Percentiles rank a stretch among this genome's conserved stretches.
Evolutionary conservation across 2,113 vertebrate genomes (phyloP).

Genomic region (Dicaeum eximium): DNA sequence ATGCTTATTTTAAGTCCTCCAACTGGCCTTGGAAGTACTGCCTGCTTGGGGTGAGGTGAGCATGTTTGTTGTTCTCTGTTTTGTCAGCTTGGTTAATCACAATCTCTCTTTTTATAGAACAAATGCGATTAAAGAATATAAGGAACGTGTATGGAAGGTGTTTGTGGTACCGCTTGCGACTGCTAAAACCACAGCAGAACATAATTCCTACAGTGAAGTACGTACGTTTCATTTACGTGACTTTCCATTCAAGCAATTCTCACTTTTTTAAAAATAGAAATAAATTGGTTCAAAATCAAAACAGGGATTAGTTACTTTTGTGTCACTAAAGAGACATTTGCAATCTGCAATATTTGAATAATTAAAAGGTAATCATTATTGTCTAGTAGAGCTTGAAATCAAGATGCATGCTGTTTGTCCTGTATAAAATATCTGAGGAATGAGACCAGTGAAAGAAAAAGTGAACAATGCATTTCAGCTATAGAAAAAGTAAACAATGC

Average conservation of each 20-base stretch:
- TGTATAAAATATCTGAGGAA: neutral
- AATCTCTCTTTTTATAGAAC: slow-evolving; percentile 75
- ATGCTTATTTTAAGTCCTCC: neutral
- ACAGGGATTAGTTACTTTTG: neutral
- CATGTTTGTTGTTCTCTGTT: neutral
- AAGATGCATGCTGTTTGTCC: neutral
- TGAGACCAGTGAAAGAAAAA: neutral
- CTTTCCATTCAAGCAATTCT: neutral
- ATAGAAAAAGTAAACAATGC: neutral
- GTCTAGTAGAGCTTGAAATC: neutral
- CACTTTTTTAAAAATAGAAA: neutral
- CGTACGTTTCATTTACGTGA: slow-evolving; percentile 50
- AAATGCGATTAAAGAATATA: slow-evolving; percentile 94
- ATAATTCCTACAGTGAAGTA: slow-evolving; percentile 94
- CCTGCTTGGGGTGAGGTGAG: neutral
- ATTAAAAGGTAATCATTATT: neutral
- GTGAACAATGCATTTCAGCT: neutral
- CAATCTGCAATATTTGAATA: neutral
- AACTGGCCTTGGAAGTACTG: neutral
- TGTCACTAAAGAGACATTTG: neutral
- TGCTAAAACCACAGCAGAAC: slow-evolving; percentile 94
- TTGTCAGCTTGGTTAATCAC: neutral
- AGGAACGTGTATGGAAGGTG: slow-evolving; percentile 94
- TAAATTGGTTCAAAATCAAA: neutral
- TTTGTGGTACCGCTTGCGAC: slow-evolving; percentile 92